Percentiles rank a stretch among this genome's conserved stretches.
Evolutionary conservation across 1,140 invertebrate species (phyloP).

Genomic region (Zeugodacus cucurbitae): DNA sequence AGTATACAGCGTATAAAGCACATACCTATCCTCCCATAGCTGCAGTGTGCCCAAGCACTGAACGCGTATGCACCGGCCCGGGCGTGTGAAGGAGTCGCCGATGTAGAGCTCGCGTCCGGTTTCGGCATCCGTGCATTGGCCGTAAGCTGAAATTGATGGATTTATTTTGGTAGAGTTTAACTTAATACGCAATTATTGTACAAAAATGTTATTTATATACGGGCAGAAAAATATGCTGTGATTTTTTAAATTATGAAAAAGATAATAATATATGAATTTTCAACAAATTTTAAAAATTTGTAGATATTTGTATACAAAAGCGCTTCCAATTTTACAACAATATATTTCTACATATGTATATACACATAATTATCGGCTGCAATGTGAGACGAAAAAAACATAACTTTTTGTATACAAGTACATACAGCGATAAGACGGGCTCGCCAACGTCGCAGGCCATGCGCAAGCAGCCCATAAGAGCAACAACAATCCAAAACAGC

Average conservation of each 20-base stretch:
- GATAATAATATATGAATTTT: too few relatives aligned
- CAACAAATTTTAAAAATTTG: neutral
- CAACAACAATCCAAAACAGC: neutral
- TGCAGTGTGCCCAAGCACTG: conserved; percentile 57
- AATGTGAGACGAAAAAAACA: neutral
- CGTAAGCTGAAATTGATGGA: neutral
- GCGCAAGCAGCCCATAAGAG: neutral
- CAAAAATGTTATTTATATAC: too few relatives aligned
- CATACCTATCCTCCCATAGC: conserved; percentile 60
- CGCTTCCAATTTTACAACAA: neutral
- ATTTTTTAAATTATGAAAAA: too few relatives aligned
- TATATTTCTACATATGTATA: neutral
- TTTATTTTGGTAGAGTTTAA: too few relatives aligned
- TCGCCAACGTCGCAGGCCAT: neutral
- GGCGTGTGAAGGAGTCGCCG: conserved; percentile 55
- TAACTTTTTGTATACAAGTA: neutral
- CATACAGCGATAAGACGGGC: conserved; percentile 21
- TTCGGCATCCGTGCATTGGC: conserved; percentile 51
- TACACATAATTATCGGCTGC: neutral
- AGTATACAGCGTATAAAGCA: neutral
- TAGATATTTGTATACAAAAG: neutral
- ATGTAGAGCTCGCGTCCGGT: conserved; percentile 55
- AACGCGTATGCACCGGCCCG: conserved; percentile 55
- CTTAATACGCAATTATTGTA: neutral
- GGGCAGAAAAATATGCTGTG: too few relatives aligned